A percentile compares a stretch with the other conserved stretches of the same genome.
phyloP scores from a whole-genome alignment of 1,140 invertebrate species.

The fruit fly (Drosophila melanogaster) region Release_6_plus_ISO1_MT NT_033777.3:31901501-31902000 shows the following conservation, averaged over 20 bases:
- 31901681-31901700: conserved; percentile 19
- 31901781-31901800: too few species aligned
- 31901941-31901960: conserved; percentile 36
- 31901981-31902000: conserved; percentile 49
- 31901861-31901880: conserved; percentile 10
- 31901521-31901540: conserved; percentile 15
- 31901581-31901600: conserved; percentile 47
- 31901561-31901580: conserved; percentile 5
- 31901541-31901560: neutral
- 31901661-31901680: conserved; percentile 30
- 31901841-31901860: neutral
- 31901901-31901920: conserved; percentile 51
- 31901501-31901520: conserved; percentile 64
- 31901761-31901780: too few species aligned
- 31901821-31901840: neutral
- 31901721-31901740: too few species aligned
- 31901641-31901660: conserved; percentile 60
- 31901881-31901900: conserved; percentile 50
- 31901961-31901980: conserved; percentile 53
- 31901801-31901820: too few species aligned
- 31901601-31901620: conserved; percentile 73
- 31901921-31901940: conserved; percentile 6
- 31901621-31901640: conserved; percentile 77
- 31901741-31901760: too few species aligned
- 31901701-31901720: conserved; percentile 7